These are phyloP conservation scores for Pararge aegeria DNA, from an alignment of 1,140 invertebrate genomes.

Conservation along the genomic window DNA sequence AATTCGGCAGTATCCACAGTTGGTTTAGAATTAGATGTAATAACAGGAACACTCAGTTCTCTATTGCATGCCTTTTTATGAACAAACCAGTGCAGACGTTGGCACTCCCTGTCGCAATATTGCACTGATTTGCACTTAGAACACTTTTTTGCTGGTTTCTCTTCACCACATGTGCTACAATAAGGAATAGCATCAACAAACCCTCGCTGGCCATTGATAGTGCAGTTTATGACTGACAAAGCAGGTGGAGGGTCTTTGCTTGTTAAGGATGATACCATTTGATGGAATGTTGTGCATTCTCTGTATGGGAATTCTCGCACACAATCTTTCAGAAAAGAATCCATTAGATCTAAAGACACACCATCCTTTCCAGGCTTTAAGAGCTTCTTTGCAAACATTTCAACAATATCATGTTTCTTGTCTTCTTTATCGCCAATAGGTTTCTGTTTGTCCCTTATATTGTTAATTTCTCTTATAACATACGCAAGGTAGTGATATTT, in stretches of 20 bases:
- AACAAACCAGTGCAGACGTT: slow-evolving; percentile 96
- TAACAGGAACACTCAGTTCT: slow-evolving; percentile 66
- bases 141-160: slow-evolving; percentile 94
- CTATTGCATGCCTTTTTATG: slow-evolving; percentile 94
- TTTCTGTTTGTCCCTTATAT: slow-evolving; percentile 83
- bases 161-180: slow-evolving; percentile 94
- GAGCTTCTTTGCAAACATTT: slow-evolving; percentile 87
- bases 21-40: slow-evolving; percentile 41
- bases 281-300: slow-evolving; percentile 92
- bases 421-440: slow-evolving; percentile 77
- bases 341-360: slow-evolving; percentile 88
- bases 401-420: slow-evolving; percentile 85
- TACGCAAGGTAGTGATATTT: slow-evolving; percentile 94
- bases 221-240: slow-evolving; percentile 88
- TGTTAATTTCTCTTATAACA: slow-evolving; percentile 86
- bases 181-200: slow-evolving; percentile 85
- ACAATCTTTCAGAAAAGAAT: slow-evolving; percentile 90
- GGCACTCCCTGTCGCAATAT: slow-evolving; percentile 97
- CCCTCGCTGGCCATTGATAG: slow-evolving; percentile 93
- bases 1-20: slow-evolving; percentile 70
- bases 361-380: slow-evolving; percentile 88
- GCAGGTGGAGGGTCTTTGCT: slow-evolving; percentile 85
- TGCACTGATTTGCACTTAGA: slow-evolving; percentile 96
- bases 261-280: slow-evolving; percentile 88
- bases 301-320: slow-evolving; percentile 93